Evolutionary conservation across 2,888 invertebrate genomes (phyloP).

Genomic region (Serripes groenlandicus): DNA sequence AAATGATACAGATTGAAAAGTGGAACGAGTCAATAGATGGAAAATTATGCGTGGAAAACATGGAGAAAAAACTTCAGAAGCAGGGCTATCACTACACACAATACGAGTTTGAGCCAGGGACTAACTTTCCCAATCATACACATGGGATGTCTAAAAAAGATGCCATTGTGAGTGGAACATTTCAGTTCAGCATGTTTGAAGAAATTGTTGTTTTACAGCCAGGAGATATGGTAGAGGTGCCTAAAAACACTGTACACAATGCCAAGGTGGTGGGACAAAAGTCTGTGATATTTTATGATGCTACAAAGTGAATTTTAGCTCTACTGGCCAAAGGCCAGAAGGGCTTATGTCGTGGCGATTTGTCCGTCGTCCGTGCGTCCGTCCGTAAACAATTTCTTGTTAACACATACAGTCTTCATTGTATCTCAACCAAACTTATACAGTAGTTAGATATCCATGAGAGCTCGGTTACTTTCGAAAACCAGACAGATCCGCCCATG

Average conservation of each 20-base stretch:
- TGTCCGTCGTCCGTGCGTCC: no score
- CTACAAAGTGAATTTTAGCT: slow-evolving; percentile 71
- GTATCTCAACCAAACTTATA: no score
- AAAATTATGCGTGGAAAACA: slow-evolving; percentile 70
- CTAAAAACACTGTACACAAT: slow-evolving; percentile 79
- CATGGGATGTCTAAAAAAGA: slow-evolving; percentile 82
- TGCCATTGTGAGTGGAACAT: slow-evolving; percentile 78
- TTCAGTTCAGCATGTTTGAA: slow-evolving; percentile 81
- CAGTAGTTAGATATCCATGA: no score
- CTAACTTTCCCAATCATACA: slow-evolving; percentile 82
- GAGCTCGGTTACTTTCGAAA: no score
- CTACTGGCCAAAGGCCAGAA: no score
- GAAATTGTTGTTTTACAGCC: slow-evolving; percentile 79
- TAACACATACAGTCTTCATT: no score
- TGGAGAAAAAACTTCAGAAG: slow-evolving; percentile 78
- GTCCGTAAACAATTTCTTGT: no score
- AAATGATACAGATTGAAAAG: slow-evolving; percentile 72
- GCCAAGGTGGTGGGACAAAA: slow-evolving; percentile 80
- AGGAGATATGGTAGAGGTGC: slow-evolving; percentile 83
- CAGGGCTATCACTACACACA: slow-evolving; percentile 77
- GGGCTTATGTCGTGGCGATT: no score
- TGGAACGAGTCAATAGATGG: slow-evolving; percentile 81
- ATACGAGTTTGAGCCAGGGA: slow-evolving; percentile 81
- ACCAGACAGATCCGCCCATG: no score
- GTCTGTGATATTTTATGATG: slow-evolving; percentile 80